phyloP scores from a whole-genome alignment of 2,888 invertebrate species.

The Perizoma affinitatum region DNA sequence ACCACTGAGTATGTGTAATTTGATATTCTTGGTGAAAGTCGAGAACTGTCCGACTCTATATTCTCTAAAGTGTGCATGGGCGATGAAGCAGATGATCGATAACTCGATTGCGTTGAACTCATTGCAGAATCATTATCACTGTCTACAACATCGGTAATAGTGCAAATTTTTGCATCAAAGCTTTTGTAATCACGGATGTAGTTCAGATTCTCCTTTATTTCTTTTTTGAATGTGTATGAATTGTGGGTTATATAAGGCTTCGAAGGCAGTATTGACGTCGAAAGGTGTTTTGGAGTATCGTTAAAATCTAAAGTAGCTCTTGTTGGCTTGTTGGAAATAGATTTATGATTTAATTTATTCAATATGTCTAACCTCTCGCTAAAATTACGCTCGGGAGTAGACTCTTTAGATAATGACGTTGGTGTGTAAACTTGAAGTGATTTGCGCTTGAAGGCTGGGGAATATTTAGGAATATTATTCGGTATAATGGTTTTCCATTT shows the following conservation, averaged over 20 bases:
- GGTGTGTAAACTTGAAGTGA: constrained; percentile 86
- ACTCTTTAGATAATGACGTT: constrained; percentile 73
- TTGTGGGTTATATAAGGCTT: constrained; percentile 48
- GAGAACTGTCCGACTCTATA: constrained; percentile 82
- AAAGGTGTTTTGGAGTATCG: constrained; percentile 49
- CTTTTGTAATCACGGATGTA: constrained; percentile 70
- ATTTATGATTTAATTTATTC: constrained; percentile 57
- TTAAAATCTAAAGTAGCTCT: constrained; percentile 59
- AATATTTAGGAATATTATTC: constrained; percentile 89
- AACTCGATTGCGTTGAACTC: constrained; percentile 92
- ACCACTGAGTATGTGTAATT: constrained; percentile 72
- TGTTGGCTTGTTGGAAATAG: constrained; percentile 52
- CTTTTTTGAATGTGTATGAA: constrained; percentile 54
- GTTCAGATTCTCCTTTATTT: constrained; percentile 61
- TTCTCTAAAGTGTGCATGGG: constrained; percentile 88
- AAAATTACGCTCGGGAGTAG: constrained; percentile 75
- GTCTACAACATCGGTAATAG: constrained; percentile 84
- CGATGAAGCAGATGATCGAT: constrained; percentile 89
- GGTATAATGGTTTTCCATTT: constrained; percentile 76
- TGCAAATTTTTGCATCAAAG: constrained; percentile 75
- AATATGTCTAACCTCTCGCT: constrained; percentile 60
- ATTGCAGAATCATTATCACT: constrained; percentile 95
- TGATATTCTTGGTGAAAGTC: constrained; percentile 74
- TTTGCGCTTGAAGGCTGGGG: constrained; percentile 92
- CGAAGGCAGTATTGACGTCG: constrained; percentile 47